Evolutionary conservation across 2,888 invertebrate species (phyloP).

Genomic region (Pseudococcus longispinus): DNA sequence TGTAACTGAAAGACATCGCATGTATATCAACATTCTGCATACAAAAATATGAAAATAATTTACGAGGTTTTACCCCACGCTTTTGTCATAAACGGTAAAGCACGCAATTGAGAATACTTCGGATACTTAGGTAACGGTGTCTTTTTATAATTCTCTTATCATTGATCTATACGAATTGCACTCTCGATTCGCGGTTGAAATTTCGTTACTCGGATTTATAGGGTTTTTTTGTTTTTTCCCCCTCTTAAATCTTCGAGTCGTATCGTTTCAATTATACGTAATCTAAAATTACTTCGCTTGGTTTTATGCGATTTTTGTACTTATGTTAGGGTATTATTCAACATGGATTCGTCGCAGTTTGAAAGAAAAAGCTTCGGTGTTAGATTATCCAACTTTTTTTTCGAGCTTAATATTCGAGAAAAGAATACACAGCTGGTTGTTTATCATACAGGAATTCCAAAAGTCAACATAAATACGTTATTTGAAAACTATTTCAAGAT

Average conservation of each 20-base stretch:
- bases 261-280: background rate
- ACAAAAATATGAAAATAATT: constrained; percentile 7
- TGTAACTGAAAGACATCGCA: constrained; percentile 22
- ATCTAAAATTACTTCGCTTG: background rate
- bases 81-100: background rate
- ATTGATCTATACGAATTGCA: background rate
- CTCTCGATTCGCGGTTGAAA: background rate
- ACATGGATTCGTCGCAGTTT: background rate
- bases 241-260: background rate
- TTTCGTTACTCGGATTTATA: background rate
- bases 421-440: background rate
- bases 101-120: background rate
- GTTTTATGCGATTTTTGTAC: background rate
- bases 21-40: background rate
- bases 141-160: constrained; percentile 20
- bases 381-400: background rate
- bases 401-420: background rate
- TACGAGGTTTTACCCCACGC: background rate
- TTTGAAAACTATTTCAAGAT: too few relatives aligned
- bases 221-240: background rate
- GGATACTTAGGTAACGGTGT: background rate
- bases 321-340: background rate
- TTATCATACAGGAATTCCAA: too few relatives aligned
- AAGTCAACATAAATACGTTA: too few relatives aligned
- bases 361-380: background rate